phyloP scores from a whole-genome alignment of 2,888 invertebrate genomes.

The Caenorhabditis auriculariae region DNA sequence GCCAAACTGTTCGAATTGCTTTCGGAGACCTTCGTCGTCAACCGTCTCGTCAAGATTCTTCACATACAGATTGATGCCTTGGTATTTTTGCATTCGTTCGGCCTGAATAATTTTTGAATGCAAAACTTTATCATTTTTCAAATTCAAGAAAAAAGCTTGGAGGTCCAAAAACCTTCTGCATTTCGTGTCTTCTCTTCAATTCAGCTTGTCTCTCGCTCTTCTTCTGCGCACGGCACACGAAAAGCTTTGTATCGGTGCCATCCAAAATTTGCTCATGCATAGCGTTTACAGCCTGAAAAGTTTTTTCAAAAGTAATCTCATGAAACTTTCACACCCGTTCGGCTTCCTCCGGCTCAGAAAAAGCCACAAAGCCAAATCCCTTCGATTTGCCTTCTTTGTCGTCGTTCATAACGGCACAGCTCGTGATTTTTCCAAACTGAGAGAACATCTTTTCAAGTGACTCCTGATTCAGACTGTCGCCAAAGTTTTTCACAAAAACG shows the following conservation, averaged over 20 bases:
- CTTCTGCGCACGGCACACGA: constrained; percentile 97
- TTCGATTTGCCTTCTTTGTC: constrained; percentile 69
- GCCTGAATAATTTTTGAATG: constrained; percentile 21
- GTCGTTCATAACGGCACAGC: constrained; percentile 53
- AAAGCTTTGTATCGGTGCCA: constrained; percentile 68
- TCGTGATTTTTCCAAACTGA: constrained; percentile 63
- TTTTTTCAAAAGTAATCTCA: neutral
- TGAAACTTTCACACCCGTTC: constrained; percentile 71
- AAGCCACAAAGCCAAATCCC: constrained; percentile 98
- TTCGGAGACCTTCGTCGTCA: constrained; percentile 91
- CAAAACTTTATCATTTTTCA: constrained; percentile 64
- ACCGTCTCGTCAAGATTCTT: constrained; percentile 98
- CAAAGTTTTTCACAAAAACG: constrained; percentile 98
- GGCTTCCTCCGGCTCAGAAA: constrained; percentile 92
- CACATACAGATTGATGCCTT: constrained; percentile 95
- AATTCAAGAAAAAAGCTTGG: neutral
- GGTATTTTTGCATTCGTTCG: constrained; percentile 65
- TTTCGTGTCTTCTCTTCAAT: constrained; percentile 91
- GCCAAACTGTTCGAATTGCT: constrained; percentile 92
- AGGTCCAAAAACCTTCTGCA: constrained; percentile 73
- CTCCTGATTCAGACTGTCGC: constrained; percentile 88
- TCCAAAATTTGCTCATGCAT: constrained; percentile 25
- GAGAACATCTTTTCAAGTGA: constrained; percentile 93
- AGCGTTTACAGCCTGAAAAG: constrained; percentile 18
- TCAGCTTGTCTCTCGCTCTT: constrained; percentile 96